Conservation (phyloP, 2,888 invertebrate genomes). For the Drosophila mayaguana region DNA sequence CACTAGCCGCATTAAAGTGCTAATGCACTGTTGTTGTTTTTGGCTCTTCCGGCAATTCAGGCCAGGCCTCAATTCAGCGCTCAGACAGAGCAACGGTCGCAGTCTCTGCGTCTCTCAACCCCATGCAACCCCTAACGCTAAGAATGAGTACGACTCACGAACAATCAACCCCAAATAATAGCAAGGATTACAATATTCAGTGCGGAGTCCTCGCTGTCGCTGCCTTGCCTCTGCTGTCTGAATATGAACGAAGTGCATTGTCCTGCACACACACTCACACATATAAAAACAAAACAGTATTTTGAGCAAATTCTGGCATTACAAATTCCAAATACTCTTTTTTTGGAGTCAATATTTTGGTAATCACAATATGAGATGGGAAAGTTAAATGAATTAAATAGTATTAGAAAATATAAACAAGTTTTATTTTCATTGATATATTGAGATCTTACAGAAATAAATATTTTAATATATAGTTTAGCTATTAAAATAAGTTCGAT, state of each 20-base stretch:
- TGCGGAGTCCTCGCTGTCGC: slow-evolving; percentile 28
- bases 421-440: not conserved
- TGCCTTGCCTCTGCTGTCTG: slow-evolving; percentile 8
- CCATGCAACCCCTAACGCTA: slow-evolving; percentile 61
- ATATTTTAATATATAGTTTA: too few relatives aligned
- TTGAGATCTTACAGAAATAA: too few relatives aligned
- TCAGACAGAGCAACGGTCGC: slow-evolving; percentile 17
- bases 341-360: too few relatives aligned
- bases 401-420: not conserved
- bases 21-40: slow-evolving; percentile 83
- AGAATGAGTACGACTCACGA: slow-evolving; percentile 51
- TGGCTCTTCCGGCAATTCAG: slow-evolving; percentile 44
- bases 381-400: not conserved
- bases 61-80: slow-evolving; percentile 3
- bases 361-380: not conserved
- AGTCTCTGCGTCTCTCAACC: slow-evolving; percentile 23
- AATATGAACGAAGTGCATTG: slow-evolving; percentile 67
- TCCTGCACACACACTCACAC: slow-evolving; percentile 46
- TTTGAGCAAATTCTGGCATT: not conserved
- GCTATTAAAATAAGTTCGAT: too few relatives aligned
- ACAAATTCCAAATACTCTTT: slow-evolving; percentile 27
- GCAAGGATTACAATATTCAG: slow-evolving; percentile 68
- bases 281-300: slow-evolving; percentile 22
- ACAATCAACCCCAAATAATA: slow-evolving; percentile 79
- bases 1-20: slow-evolving; percentile 81